Percentiles rank a stretch among this genome's conserved stretches.
phyloP scores from a whole-genome alignment of 2,113 vertebrate species.

The Mesembrinibis cayennensis region DNA sequence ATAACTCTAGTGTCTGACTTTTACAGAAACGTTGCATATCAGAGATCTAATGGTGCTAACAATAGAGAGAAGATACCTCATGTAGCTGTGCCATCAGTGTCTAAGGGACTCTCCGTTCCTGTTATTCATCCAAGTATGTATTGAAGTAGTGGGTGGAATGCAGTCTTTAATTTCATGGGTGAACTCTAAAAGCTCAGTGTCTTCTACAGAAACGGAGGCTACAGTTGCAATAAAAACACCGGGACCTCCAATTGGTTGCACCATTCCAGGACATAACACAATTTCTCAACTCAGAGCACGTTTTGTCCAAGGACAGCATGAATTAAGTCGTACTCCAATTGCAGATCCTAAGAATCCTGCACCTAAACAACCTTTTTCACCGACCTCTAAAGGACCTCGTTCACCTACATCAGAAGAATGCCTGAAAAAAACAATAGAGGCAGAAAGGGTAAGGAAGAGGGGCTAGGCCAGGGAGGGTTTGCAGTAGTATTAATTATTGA shows the following conservation, averaged over 20 bases:
- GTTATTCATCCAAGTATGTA: constrained; percentile 82
- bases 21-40: constrained; percentile 49
- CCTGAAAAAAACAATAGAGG: constrained; percentile 78
- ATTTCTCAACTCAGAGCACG: constrained; percentile 64
- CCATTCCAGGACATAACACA: constrained; percentile 72
- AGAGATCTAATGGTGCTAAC: constrained; percentile 56
- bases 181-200: constrained; percentile 12
- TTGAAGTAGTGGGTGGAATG: neutral
- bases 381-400: neutral
- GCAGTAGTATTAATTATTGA: neutral
- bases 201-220: constrained; percentile 63
- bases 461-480: neutral
- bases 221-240: constrained; percentile 45
- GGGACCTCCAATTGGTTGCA: constrained; percentile 65
- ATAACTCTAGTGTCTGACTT: neutral
- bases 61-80: constrained; percentile 7
- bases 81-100: constrained; percentile 40
- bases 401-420: constrained; percentile 77
- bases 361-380: constrained; percentile 81
- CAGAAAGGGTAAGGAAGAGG: constrained; percentile 72
- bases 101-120: constrained; percentile 79
- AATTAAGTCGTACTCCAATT: constrained; percentile 74
- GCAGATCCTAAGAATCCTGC: constrained; percentile 42
- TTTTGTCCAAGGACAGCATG: constrained; percentile 70
- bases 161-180: neutral